Conservation (phyloP, 2,797 vertebrate species). For the Eremophila alpestris region DNA sequence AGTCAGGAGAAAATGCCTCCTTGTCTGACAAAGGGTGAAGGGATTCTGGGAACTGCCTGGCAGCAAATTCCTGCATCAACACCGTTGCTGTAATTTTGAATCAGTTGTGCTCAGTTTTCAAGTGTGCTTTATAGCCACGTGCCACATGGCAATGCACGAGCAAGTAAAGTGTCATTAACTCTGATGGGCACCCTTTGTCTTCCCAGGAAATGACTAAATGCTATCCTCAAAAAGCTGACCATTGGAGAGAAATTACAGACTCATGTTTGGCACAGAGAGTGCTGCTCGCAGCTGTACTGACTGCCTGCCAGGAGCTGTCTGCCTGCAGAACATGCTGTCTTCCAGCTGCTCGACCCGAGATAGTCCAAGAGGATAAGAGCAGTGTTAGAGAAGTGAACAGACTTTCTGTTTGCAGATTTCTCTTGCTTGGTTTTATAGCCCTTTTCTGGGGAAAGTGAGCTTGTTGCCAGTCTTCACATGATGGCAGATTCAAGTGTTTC, state of each 20-base stretch:
- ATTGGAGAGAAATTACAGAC: slow-evolving; percentile 20
- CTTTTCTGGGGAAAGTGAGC: background rate
- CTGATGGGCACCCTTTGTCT: background rate
- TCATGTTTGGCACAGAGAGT: background rate
- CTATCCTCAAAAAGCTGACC: background rate
- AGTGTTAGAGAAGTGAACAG: background rate
- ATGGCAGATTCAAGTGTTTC: background rate
- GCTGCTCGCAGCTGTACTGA: background rate
- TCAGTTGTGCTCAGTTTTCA: background rate
- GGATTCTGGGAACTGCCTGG: background rate
- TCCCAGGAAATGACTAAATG: slow-evolving; percentile 15
- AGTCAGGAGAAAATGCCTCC: background rate
- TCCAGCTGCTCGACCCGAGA: background rate
- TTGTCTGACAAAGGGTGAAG: background rate
- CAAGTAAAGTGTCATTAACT: background rate
- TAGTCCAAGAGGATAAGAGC: background rate
- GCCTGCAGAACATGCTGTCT: slow-evolving; percentile 26
- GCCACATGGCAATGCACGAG: accelerated
- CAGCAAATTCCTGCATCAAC: background rate
- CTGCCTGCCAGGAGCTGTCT: slow-evolving; percentile 8
- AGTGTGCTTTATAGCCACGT: background rate
- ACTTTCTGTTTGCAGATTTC: background rate
- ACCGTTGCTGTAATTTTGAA: background rate
- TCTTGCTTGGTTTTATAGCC: background rate
- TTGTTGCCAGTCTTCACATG: background rate